A percentile compares a stretch with the other conserved stretches of the same genome.
These are phyloP conservation scores for Mnemiopsis leidyi DNA, from an alignment of 37 sponge, comb jelly and placozoan species.

Conservation along the genomic window DNA sequence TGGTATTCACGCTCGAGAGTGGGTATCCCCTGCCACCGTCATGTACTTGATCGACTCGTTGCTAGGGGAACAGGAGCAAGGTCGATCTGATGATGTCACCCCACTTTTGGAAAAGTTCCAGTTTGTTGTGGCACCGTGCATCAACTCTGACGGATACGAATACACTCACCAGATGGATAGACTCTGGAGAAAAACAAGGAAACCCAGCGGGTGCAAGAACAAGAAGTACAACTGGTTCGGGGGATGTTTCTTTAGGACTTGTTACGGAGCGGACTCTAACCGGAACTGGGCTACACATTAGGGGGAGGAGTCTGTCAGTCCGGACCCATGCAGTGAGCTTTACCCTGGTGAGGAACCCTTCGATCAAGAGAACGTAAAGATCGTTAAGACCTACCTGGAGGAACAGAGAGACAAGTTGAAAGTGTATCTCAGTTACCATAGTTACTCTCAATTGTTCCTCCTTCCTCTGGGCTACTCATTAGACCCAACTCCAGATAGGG, in stretches of 20 bases:
- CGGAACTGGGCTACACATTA: background rate
- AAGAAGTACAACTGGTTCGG: background rate
- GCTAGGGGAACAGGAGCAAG: background rate
- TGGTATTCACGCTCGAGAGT: conserved; percentile 53
- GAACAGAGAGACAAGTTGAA: background rate
- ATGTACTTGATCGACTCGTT: conserved; percentile 44
- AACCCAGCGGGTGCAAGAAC: background rate
- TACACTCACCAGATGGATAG: conserved; percentile 1
- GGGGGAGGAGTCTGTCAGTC: background rate
- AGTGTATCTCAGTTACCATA: conserved; percentile 12
- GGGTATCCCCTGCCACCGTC: conserved; percentile 61
- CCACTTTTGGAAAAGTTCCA: background rate
- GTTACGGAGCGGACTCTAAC: background rate
- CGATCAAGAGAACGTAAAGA: background rate
- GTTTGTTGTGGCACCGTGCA: background rate
- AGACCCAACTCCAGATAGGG: background rate
- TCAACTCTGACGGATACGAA: conserved; percentile 11
- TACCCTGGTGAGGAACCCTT: conserved; percentile 38
- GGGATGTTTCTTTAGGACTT: background rate
- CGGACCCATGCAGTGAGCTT: background rate
- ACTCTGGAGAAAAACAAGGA: background rate
- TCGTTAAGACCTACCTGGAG: conserved; percentile 3
- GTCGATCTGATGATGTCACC: background rate
- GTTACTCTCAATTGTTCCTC: conserved; percentile 58
- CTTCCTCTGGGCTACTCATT: conserved; percentile 13